Evolutionary conservation across 2,113 vertebrate species (phyloP).

Genomic region (Scolopax mira): DNA sequence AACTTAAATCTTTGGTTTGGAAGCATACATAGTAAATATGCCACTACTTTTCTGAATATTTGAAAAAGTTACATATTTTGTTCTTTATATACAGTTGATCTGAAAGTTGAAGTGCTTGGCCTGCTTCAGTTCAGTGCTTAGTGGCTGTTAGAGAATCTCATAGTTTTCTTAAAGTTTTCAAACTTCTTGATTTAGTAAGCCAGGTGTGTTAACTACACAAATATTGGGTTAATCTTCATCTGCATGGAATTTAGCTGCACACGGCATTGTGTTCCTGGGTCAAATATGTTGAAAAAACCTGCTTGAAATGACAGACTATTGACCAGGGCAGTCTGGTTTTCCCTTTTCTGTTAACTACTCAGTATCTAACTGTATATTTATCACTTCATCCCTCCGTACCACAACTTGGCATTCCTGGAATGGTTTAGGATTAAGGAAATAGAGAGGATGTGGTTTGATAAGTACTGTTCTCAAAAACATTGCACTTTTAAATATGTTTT

Average conservation of each 20-base stretch:
- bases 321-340: neutral
- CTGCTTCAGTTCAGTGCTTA: neutral
- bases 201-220: neutral
- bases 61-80: accelerated
- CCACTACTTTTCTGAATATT: neutral
- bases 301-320: neutral
- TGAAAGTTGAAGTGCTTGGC: neutral
- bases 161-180: neutral
- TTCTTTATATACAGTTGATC: neutral
- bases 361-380: neutral
- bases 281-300: no score
- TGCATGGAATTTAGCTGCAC: neutral
- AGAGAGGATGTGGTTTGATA: neutral
- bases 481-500: neutral
- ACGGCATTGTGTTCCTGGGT: neutral
- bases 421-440: neutral
- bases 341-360: neutral
- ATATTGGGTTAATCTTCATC: neutral
- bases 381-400: neutral
- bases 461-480: neutral
- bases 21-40: neutral
- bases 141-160: neutral
- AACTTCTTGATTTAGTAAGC: neutral
- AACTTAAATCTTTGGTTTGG: neutral
- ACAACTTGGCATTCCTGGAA: neutral